Base-by-base conservation (phyloP, 2,113 vertebrate genomes). In the Pao palembangensis region DNA sequence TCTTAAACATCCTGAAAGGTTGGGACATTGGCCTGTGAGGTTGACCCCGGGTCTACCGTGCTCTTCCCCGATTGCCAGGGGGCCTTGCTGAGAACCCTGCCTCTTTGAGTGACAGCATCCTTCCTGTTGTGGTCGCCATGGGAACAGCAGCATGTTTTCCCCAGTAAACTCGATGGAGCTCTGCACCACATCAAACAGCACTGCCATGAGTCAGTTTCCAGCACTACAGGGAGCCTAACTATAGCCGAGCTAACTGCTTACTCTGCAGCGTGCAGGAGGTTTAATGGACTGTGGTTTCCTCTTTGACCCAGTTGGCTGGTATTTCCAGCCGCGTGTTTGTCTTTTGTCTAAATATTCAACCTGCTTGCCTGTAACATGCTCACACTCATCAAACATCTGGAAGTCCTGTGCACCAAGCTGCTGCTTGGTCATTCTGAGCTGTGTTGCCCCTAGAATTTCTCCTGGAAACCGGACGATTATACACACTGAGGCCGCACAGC, bases 71-170 rank as follows among this genome's bases (percentile, higher is more conserved):
- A 64, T 12, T 55, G 52, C 73, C 61, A 23, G 51, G 50, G 70
- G 57, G 55, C 62, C 44, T 58, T 74, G 53, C 72, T 47, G 46
- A 49, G 66, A 66, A 48, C 52, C 57, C 23, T 6, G 69, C 42
- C 51, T 61, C 64, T 52, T 47, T 66, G 64, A 85, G 59, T 79
- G 82, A 75, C 81, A 84, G 82, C 70, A 72, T 80, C 74, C 79
- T 82, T 81, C 75, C 82, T 80, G 64, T 79, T 78, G 71, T 69
- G 82, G 85, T 86, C 42, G 21, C 82, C 79, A 85, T 88, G 79
- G 85, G 21, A 85, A 87, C 84, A 51, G 52, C 58, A 49, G 67
- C 65, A 50, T 82, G 75, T 87, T 84, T 82, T 82, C 82, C 71
- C 73, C 56, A 79, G 80, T 79, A 86, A 85, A 82, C 71, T 52